These are phyloP conservation scores for Beris chalybata DNA, from an alignment of 2,888 invertebrate species.

Conservation along the genomic window DNA sequence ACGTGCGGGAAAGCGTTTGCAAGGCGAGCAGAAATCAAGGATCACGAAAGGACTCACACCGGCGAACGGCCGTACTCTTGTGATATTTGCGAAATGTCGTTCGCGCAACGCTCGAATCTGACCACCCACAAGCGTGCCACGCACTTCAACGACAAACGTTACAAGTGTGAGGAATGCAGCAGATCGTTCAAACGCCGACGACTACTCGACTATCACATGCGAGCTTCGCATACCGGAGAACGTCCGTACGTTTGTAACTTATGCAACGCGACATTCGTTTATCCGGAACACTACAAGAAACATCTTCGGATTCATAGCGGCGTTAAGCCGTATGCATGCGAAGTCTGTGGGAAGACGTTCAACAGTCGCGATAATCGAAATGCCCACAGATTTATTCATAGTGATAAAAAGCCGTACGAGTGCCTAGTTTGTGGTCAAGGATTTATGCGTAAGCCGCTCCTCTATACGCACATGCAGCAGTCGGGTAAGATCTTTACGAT, in stretches of 20 bases:
- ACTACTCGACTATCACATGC: slow-evolving; percentile 77
- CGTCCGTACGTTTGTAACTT: slow-evolving; percentile 72
- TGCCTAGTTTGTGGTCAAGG: slow-evolving; percentile 79
- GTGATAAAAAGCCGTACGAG: slow-evolving; percentile 84
- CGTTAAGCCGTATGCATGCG: slow-evolving; percentile 73
- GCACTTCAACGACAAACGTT: slow-evolving; percentile 74
- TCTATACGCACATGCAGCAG: slow-evolving; percentile 74
- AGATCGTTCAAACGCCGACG: slow-evolving; percentile 71
- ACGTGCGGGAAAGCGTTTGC: slow-evolving; percentile 75
- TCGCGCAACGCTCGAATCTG: slow-evolving; percentile 80
- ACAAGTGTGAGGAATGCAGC: slow-evolving; percentile 70
- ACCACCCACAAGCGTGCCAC: slow-evolving; percentile 79
- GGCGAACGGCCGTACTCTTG: slow-evolving; percentile 79
- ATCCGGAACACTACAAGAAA: slow-evolving; percentile 81
- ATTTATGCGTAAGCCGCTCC: slow-evolving; percentile 79
- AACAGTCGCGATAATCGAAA: slow-evolving; percentile 83
- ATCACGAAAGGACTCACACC: slow-evolving; percentile 80
- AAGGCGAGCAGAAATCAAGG: slow-evolving; percentile 73
- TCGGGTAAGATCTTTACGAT: slow-evolving; percentile 52
- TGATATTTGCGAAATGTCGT: slow-evolving; percentile 75
- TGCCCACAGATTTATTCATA: slow-evolving; percentile 82
- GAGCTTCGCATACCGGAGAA: slow-evolving; percentile 79
- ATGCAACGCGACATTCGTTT: slow-evolving; percentile 78
- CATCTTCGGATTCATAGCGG: slow-evolving; percentile 78
- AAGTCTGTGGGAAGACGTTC: slow-evolving; percentile 85